phyloP scores from a whole-genome alignment of 2,113 vertebrate species.

The Tiliqua scincoides region DNA sequence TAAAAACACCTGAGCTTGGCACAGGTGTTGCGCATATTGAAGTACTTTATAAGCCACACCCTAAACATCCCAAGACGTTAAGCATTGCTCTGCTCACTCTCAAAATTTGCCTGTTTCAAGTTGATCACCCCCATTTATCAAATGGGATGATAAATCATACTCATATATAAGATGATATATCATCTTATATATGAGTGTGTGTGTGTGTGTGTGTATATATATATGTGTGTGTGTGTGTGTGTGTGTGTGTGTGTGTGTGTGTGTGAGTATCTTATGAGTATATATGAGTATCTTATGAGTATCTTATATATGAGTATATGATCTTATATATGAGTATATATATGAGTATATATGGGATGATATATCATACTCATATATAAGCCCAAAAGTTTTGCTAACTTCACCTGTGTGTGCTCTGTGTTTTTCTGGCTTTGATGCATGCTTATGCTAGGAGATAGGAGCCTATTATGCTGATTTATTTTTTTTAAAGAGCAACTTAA shows the following conservation, averaged over 20 bases:
- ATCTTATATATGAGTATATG: too few relatives aligned
- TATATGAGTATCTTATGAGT: too few relatives aligned
- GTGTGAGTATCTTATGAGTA: too few relatives aligned
- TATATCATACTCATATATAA: background rate
- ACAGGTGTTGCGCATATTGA: background rate
- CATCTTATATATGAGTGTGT: too few relatives aligned
- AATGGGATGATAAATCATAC: too few relatives aligned
- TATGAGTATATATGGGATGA: too few relatives aligned
- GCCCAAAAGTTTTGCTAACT: background rate
- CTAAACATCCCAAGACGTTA: too few relatives aligned
- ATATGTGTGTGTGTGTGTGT: too few relatives aligned
- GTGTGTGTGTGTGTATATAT: too few relatives aligned
- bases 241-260: too few relatives aligned
- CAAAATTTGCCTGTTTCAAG: background rate
- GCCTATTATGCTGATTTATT: conserved; percentile 25
- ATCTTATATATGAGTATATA: too few relatives aligned
- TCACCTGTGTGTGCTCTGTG: background rate
- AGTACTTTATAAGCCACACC: background rate
- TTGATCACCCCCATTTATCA: background rate
- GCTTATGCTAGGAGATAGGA: background rate
- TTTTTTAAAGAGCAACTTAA: conserved; percentile 27
- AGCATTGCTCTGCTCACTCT: background rate
- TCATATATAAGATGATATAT: background rate
- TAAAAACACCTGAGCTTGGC: background rate
- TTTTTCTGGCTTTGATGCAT: background rate